Evolutionary conservation across 2,113 vertebrate species (phyloP), one percentile per base, ranked within the genome.

Genomic region (Psilopogon haemacephalus): DNA sequence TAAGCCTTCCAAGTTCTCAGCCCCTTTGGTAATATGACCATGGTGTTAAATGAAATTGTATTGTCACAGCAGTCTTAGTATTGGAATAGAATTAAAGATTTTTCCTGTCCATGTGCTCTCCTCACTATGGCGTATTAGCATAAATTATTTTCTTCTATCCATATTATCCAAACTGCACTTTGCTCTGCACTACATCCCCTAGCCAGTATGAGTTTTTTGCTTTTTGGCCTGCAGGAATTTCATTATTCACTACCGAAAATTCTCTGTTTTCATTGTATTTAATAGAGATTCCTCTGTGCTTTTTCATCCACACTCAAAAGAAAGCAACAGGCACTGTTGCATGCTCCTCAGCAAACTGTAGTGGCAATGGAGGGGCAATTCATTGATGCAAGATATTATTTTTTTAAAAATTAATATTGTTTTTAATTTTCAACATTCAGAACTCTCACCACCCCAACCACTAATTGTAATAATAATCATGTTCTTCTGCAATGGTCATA

Each of bases 201-300:
- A 88, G 79, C 50, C 89, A 40, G 75, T 89, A 92, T 84, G 88
- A 97, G 85, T 95, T 94, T 94, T 97, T 97, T 96, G 87, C 69
- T 89, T 75, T 97, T 44, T 67, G 90, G 78, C 78, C 90, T 86
- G 93, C 52, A 93, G 69, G 72, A 87, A 33, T 72, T 50, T 83
- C 46, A 37, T 79, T 46, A 28, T 50, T 79, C 0, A 1, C 32
- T 93, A 75, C 74, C 55, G 40, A 37, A 74, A 74, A 91, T 67
- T 82, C 46, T 76, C 44, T 44, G 5, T 74, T 86, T 74, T 75
- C 30, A 77, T 93, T 95, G 75, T 83, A 42, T 89, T 83, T 89
- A 46, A 60, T 35, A 83, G 68, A 73, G 40, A 86, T 94, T 93
- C 79, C 33, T 40, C 37, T 71, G 71, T 73, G 26, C 5, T 88